phyloP scores from a whole-genome alignment of 2,888 invertebrate species.

The Spodoptera littoralis region DNA sequence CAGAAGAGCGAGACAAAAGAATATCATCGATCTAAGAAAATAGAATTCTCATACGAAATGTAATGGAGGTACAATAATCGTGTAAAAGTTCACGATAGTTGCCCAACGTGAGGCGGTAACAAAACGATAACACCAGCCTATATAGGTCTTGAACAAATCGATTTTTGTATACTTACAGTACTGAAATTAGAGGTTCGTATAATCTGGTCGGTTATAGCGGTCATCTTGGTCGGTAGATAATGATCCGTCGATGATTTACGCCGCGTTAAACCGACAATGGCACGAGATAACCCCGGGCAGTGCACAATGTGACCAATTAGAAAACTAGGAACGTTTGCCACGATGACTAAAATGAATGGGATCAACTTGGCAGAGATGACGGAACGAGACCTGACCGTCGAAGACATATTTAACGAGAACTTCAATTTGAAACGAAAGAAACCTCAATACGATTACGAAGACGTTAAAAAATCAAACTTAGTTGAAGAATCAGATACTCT shows the following conservation, averaged over 20 bases:
- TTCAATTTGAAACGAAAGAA: constrained; percentile 74
- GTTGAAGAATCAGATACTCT: constrained; percentile 36
- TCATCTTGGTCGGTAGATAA: constrained; percentile 81
- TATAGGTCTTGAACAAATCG: constrained; percentile 69
- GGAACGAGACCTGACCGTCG: constrained; percentile 72
- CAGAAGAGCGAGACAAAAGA: constrained; percentile 66
- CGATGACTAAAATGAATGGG: constrained; percentile 84
- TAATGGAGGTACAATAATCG: constrained; percentile 86
- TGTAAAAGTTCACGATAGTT: constrained; percentile 88
- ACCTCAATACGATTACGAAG: constrained; percentile 63
- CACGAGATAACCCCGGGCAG: constrained; percentile 75
- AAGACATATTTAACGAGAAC: constrained; percentile 79
- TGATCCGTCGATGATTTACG: constrained; percentile 87
- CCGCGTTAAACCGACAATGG: constrained; percentile 85
- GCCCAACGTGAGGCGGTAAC: constrained; percentile 80
- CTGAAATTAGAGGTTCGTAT: constrained; percentile 66
- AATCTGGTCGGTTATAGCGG: constrained; percentile 74
- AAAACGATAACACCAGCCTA: constrained; percentile 74
- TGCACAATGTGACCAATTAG: constrained; percentile 86
- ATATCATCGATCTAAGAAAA: constrained; percentile 83
- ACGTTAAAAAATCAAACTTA: constrained; percentile 52
- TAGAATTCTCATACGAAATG: constrained; percentile 87
- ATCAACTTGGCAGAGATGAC: constrained; percentile 76
- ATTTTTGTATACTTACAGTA: constrained; percentile 63
- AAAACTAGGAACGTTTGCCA: constrained; percentile 63